Conservation (phyloP, 2,888 invertebrate species). For the Sesia apiformis region DNA sequence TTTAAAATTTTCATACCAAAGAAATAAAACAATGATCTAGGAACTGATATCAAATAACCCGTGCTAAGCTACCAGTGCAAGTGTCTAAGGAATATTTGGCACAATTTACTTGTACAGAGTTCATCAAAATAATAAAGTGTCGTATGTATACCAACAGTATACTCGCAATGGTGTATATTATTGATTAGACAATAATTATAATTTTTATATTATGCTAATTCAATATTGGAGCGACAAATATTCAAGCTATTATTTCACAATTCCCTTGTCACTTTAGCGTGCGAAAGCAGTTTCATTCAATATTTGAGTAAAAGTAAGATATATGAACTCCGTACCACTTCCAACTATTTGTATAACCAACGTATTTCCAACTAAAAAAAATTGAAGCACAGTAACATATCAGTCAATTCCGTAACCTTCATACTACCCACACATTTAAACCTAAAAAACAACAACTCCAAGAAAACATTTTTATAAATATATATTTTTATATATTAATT, state of each 20-base stretch:
- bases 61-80: constrained; percentile 35
- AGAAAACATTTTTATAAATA: constrained; percentile 17
- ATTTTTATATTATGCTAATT: too few relatives aligned
- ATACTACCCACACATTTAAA: constrained; percentile 20
- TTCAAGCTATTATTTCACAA: too few relatives aligned
- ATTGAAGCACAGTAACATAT: constrained; percentile 19
- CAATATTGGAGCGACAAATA: too few relatives aligned
- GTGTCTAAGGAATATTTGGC: constrained; percentile 67
- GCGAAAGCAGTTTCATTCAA: too few relatives aligned
- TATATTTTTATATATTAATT: constrained; percentile 26
- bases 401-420: constrained; percentile 47
- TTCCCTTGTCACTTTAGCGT: too few relatives aligned
- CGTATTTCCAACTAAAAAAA: constrained; percentile 13
- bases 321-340: neutral
- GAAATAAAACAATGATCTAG: neutral
- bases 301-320: too few relatives aligned
- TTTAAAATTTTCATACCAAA: neutral
- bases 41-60: constrained; percentile 2
- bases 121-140: constrained; percentile 10
- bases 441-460: constrained; percentile 31
- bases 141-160: too few relatives aligned
- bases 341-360: too few relatives aligned
- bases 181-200: too few relatives aligned
- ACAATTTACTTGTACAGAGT: constrained; percentile 34
- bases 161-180: too few relatives aligned